phyloP scores from a whole-genome alignment of 2,888 invertebrate genomes.

The Acheta domesticus region DNA sequence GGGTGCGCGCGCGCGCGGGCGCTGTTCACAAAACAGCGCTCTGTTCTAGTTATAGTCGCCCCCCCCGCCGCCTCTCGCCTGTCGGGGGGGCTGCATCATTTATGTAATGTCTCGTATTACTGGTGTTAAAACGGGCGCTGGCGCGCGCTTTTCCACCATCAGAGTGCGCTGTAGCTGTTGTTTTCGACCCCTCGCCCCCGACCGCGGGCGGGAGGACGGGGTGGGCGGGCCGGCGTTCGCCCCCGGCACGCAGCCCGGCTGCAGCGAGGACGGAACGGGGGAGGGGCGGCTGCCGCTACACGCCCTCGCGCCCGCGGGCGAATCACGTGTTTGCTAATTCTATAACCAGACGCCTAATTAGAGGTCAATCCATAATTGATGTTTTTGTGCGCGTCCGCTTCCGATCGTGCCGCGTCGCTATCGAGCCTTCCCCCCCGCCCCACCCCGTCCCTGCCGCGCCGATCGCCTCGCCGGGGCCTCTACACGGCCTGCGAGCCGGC shows the following conservation, averaged over 20 bases:
- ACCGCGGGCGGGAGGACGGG: background rate
- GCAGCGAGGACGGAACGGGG: background rate
- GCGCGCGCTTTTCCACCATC: background rate
- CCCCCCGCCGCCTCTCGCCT: too few relatives aligned
- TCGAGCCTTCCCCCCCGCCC: too few relatives aligned
- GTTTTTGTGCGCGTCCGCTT: background rate
- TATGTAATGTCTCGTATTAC: slow-evolving; percentile 9
- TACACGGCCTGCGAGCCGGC: too few relatives aligned
- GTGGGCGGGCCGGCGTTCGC: background rate
- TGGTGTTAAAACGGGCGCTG: background rate
- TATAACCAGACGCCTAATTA: slow-evolving; percentile 18
- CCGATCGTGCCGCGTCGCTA: too few relatives aligned
- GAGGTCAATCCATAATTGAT: slow-evolving; percentile 7
- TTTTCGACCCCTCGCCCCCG: background rate
- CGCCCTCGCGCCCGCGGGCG: background rate
- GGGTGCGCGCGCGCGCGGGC: background rate
- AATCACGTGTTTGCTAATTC: slow-evolving; percentile 2
- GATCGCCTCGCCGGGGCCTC: too few relatives aligned
- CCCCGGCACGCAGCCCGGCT: background rate
- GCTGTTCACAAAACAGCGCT: slow-evolving; percentile 18
- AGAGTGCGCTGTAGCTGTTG: background rate
- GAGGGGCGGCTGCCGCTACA: background rate
- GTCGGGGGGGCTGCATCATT: background rate
- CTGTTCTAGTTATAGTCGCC: background rate
- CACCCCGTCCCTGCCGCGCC: too few relatives aligned